Conservation (phyloP, 2,113 vertebrate genomes). For the Notarius lentiginosus region DNA sequence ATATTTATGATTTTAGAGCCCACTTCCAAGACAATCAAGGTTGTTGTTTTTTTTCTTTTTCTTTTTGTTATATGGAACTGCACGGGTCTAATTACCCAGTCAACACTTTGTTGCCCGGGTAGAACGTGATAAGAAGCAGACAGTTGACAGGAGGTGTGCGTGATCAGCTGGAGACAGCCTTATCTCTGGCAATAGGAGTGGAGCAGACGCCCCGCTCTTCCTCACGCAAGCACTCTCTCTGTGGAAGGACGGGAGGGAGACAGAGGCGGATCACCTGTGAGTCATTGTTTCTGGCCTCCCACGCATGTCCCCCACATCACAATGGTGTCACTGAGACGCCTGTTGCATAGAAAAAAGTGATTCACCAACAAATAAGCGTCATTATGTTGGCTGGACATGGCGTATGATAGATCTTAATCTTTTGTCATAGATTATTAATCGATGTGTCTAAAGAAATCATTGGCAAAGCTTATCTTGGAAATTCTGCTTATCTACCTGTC, state of each 20-base stretch:
- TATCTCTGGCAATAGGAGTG: constrained; percentile 72
- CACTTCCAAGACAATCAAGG: constrained; percentile 12
- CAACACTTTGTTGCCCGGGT: constrained; percentile 60
- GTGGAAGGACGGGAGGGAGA: constrained; percentile 21
- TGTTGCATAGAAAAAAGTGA: constrained; percentile 47
- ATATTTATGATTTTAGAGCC: constrained; percentile 1
- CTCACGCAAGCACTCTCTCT: constrained; percentile 63
- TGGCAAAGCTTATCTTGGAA: constrained; percentile 24
- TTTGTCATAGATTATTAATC: neutral
- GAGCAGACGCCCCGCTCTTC: constrained; percentile 69
- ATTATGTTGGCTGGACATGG: neutral
- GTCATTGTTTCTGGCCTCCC: constrained; percentile 62
- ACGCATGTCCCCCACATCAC: constrained; percentile 35
- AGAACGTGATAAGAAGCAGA: constrained; percentile 73
- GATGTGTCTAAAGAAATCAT: neutral
- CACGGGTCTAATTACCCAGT: constrained; percentile 70
- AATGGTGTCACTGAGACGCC: constrained; percentile 54
- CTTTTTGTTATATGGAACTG: constrained; percentile 51
- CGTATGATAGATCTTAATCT: neutral
- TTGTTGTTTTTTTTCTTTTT: constrained; percentile 8
- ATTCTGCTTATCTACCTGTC: constrained; percentile 3
- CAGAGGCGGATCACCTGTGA: constrained; percentile 65
- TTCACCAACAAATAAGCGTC: constrained; percentile 23
- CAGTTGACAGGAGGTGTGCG: constrained; percentile 76
- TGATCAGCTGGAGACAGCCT: constrained; percentile 75